These are phyloP conservation scores for Ceratoteleas bidentatus DNA, from an alignment of 1,140 invertebrate species.

Conservation along the genomic window DNA sequence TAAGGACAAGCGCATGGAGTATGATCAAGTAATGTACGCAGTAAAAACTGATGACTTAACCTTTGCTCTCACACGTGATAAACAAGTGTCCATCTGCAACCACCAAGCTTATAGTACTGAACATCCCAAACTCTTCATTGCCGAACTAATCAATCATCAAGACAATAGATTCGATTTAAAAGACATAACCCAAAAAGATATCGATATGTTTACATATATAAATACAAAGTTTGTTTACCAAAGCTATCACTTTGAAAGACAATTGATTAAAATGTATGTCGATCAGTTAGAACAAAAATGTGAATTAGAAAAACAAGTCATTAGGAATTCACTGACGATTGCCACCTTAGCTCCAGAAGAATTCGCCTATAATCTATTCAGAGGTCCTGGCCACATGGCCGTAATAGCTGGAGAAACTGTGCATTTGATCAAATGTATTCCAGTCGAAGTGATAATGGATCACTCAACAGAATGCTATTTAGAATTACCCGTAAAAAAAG, in stretches of 20 bases:
- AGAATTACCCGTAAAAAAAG: constrained; percentile 26
- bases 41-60: background rate
- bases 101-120: constrained; percentile 30
- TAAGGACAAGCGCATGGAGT: no score
- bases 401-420: constrained; percentile 22
- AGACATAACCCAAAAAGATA: background rate
- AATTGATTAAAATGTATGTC: constrained; percentile 7
- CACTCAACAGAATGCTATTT: constrained; percentile 17
- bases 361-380: constrained; percentile 28
- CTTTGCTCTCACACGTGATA: background rate
- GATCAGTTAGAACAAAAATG: constrained; percentile 13
- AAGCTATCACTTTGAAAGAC: background rate
- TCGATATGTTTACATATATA: constrained; percentile 24
- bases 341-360: constrained; percentile 28
- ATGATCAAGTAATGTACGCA: background rate
- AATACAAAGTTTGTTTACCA: constrained; percentile 26
- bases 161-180: background rate
- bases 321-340: constrained; percentile 30
- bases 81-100: background rate
- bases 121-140: constrained; percentile 59
- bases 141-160: constrained; percentile 12
- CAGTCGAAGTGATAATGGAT: constrained; percentile 23
- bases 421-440: constrained; percentile 32
- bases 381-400: constrained; percentile 36
- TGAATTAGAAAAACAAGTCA: constrained; percentile 10